A percentile compares a stretch with the other conserved stretches of the same genome.
These are phyloP conservation scores for Scaptomyza montana DNA, from an alignment of 1,140 invertebrate species.

Conservation along the genomic window DNA sequence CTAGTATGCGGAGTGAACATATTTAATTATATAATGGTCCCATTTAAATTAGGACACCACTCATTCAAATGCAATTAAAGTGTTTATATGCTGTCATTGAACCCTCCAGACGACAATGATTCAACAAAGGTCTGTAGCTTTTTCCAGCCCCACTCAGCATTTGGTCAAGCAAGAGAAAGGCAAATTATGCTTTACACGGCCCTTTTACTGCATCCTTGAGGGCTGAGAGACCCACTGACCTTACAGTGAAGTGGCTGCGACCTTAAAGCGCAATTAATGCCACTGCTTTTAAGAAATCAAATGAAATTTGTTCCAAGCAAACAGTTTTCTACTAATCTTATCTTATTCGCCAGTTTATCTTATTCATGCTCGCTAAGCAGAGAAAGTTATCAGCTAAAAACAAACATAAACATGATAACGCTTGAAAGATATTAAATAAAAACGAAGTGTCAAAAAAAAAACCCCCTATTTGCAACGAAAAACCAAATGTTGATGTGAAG, in stretches of 20 bases:
- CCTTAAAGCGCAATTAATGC: background rate
- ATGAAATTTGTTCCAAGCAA: slow-evolving; percentile 8
- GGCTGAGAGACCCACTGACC: background rate
- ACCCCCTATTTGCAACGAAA: slow-evolving; percentile 4
- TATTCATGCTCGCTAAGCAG: slow-evolving; percentile 2
- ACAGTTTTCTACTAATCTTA: slow-evolving; percentile 41
- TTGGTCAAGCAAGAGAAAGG: no score
- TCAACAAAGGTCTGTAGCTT: no score
- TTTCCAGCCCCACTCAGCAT: no score
- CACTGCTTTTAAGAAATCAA: background rate
- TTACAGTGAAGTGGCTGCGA: background rate
- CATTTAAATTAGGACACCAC: no score
- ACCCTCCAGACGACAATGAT: background rate
- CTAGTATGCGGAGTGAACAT: no score
- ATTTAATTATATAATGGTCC: no score
- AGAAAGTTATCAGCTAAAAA: slow-evolving; percentile 1
- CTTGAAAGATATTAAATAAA: slow-evolving; percentile 8
- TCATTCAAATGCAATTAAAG: background rate
- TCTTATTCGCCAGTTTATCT: slow-evolving; percentile 43
- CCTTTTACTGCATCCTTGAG: slow-evolving; percentile 39
- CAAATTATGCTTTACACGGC: no score
- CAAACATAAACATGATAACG: background rate
- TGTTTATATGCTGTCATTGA: slow-evolving; percentile 6
- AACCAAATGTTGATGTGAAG: slow-evolving; percentile 14
- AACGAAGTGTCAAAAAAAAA: background rate